Conservation (phyloP, 2,888 invertebrate species). For the Galeruca laticollis region DNA sequence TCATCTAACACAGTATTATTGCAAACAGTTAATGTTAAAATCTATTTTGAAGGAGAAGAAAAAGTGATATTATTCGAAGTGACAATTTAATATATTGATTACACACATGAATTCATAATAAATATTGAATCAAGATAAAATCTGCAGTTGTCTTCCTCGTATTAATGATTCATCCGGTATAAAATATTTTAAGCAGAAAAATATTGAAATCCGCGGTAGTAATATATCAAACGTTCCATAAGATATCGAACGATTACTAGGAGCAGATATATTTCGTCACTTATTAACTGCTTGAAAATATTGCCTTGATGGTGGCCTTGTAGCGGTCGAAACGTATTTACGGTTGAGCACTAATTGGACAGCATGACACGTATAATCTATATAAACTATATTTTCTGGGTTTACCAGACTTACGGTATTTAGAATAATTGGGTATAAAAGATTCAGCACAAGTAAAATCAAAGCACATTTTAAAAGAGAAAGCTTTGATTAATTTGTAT, state of each 20-base stretch:
- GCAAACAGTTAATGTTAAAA: too few species aligned
- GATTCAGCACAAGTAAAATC: constrained; percentile 10
- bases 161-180: not conserved
- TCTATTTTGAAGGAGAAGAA: too few species aligned
- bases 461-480: not conserved
- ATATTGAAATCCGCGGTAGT: constrained; percentile 6
- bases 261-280: constrained; percentile 17
- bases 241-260: not conserved
- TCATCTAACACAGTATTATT: too few species aligned
- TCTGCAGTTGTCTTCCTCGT: not conserved
- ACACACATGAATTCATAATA: not conserved
- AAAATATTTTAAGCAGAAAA: not conserved
- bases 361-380: not conserved
- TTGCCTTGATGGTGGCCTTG: constrained; percentile 13
- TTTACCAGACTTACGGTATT: constrained; percentile 7
- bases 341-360: not conserved
- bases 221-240: constrained; percentile 8
- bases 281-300: constrained; percentile 14
- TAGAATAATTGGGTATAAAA: constrained; percentile 5
- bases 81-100: too few species aligned
- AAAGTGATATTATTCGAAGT: too few species aligned
- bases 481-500: constrained; percentile 9
- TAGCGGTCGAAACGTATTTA: constrained; percentile 16
- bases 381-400: not conserved
- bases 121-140: not conserved